Base-by-base conservation (phyloP, 1,140 invertebrate species). In the Elymnias hypermnestra region DNA sequence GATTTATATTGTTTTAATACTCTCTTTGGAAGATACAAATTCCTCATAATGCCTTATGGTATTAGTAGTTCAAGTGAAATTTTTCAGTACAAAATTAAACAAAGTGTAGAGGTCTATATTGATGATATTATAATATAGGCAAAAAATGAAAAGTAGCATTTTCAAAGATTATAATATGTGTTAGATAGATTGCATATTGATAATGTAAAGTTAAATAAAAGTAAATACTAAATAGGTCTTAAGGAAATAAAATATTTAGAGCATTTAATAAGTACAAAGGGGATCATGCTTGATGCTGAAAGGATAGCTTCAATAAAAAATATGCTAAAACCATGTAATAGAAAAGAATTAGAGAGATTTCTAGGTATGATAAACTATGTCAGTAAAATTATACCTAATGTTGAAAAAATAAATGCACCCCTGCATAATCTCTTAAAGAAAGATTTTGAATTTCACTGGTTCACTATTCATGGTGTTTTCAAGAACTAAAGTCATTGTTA, bases 121-220 rank as follows among this genome's bases (percentile, higher is more conserved):
- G n/a, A n/a, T n/a, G n/a, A n/a, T n/a, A n/a, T n/a, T n/a, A n/a
- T n/a, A n/a, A n/a, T n/a, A n/a, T n/a, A n/a, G n/a, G n/a, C n/a
- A n/a, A n/a, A n/a, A n/a, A n/a, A n/a, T n/a, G n/a, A n/a, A n/a
- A n/a, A n/a, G n/a, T n/a, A n/a, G n/a, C n/a, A n/a, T n/a, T n/a
- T n/a, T n/a, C n/a, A n/a, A n/a, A n/a, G n/a, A n/a, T n/a, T n/a
- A n/a, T n/a, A n/a, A n/a, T n/a, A n/a, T n/a, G n/a, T n/a, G n/a
- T n/a, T n/a, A n/a, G n/a, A n/a, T n/a, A n/a, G n/a, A n/a, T n/a
- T n/a, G n/a, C n/a, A n/a, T n/a, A n/a, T n/a, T n/a, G n/a, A n/a
- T n/a, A n/a, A n/a, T n/a, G n/a, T 56, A 26, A 49, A 40, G 39
- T 44, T 49, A 39, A 54, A 54, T 28, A 43, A 25, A 12, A 18